A percentile compares a stretch with the other conserved stretches of the same genome.
Evolutionary conservation across 2,797 vertebrate genomes (phyloP).

Genomic region (Dromococcyx pavoninus): DNA sequence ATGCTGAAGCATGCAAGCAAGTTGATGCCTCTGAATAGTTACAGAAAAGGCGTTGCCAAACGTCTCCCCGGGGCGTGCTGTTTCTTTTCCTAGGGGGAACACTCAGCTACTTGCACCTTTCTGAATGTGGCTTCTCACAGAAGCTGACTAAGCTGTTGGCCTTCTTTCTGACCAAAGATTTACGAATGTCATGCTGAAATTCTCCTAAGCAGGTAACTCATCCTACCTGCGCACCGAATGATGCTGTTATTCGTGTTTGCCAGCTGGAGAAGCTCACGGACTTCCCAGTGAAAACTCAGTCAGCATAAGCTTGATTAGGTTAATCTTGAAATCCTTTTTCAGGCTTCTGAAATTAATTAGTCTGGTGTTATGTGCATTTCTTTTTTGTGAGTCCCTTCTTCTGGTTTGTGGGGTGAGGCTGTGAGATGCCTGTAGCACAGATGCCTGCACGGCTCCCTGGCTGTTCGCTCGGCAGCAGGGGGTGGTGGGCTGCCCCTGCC

Average conservation of each 20-base stretch:
- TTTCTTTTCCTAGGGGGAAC: neutral
- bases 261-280: neutral
- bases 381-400: neutral
- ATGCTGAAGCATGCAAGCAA: neutral
- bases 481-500: accelerated
- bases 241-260: accelerated
- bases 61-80: accelerated
- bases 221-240: neutral
- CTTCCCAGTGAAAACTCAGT: neutral
- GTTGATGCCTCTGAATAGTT: neutral
- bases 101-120: neutral
- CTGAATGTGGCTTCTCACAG: neutral
- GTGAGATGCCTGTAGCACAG: neutral
- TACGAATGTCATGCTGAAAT: neutral
- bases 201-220: neutral
- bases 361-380: accelerated
- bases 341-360: neutral
- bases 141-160: neutral
- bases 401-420: neutral
- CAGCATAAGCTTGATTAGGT: neutral
- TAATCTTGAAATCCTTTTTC: neutral
- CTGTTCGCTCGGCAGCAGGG: accelerated
- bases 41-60: neutral
- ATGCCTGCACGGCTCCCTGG: neutral
- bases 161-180: neutral